Evolutionary conservation across 2,888 invertebrate species (phyloP).

Genomic region (Lasioglossum lativentre): DNA sequence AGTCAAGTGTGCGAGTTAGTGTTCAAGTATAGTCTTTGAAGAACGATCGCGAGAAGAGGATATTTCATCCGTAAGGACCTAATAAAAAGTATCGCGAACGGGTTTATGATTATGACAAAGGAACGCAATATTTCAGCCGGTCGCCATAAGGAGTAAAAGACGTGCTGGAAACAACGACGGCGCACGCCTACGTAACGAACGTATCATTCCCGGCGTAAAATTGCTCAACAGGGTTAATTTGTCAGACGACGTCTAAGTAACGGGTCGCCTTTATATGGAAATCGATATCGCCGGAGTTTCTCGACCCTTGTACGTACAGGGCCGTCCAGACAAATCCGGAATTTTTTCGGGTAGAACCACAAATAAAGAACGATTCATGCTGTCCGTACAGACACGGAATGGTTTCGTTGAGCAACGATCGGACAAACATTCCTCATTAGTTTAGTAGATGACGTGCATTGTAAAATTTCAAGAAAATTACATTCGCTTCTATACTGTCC

Average conservation of each 20-base stretch:
- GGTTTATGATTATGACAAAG: neutral
- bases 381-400: too few relatives aligned
- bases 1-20: neutral
- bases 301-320: neutral
- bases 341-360: neutral
- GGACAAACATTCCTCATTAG: too few relatives aligned
- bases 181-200: conserved; percentile 27
- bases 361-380: neutral
- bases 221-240: conserved; percentile 56
- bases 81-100: neutral
- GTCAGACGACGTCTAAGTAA: conserved; percentile 51
- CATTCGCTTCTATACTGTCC: too few relatives aligned
- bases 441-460: too few relatives aligned
- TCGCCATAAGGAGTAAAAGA: conserved; percentile 7
- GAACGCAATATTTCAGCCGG: neutral
- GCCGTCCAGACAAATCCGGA: neutral
- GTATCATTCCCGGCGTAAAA: conserved; percentile 34
- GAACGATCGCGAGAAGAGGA: neutral
- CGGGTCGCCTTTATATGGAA: conserved; percentile 47
- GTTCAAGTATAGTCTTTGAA: neutral
- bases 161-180: neutral
- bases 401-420: too few relatives aligned
- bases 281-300: conserved; percentile 59
- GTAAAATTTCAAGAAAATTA: too few relatives aligned
- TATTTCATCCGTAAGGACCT: neutral